A percentile compares a stretch with the other conserved stretches of the same genome.
These are phyloP conservation scores for Stegodyphus dumicola DNA, from an alignment of 1,140 invertebrate genomes.

Conservation along the genomic window DNA sequence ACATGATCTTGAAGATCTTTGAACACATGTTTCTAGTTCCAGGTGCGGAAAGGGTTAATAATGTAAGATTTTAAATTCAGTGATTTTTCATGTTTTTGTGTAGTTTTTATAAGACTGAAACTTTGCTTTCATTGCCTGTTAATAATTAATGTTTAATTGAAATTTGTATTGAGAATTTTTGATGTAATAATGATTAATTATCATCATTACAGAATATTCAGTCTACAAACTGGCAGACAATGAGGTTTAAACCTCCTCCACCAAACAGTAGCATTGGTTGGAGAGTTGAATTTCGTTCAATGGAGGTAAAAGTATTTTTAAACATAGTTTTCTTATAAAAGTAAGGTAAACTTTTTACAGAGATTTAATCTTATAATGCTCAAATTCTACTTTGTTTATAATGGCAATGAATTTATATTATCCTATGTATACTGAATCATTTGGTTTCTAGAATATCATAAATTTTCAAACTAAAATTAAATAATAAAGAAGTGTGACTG, in stretches of 20 bases:
- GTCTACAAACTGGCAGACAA: conserved; percentile 99
- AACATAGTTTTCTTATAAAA: not conserved
- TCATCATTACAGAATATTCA: conserved; percentile 88
- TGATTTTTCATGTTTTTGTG: no score
- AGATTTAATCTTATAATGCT: not conserved
- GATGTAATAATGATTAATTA: not conserved
- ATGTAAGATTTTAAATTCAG: no score
- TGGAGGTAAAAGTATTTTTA: conserved; percentile 74
- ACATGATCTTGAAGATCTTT: no score
- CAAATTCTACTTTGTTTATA: conserved; percentile 21
- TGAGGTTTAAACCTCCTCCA: conserved; percentile 97
- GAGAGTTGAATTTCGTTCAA: conserved; percentile 99
- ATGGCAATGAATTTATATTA: not conserved
- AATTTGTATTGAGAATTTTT: not conserved
- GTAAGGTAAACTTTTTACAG: not conserved
- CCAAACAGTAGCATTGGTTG: conserved; percentile 96
- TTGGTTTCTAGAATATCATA: no score
- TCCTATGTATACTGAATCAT: no score
- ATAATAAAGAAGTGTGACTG: no score
- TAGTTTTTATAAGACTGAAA: no score
- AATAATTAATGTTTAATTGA: not conserved
- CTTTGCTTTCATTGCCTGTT: no score
- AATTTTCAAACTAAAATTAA: no score
- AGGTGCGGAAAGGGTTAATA: no score
- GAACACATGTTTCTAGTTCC: no score